phyloP scores from a whole-genome alignment of 1,140 invertebrate species.

The Trachelipus rathkii region DNA sequence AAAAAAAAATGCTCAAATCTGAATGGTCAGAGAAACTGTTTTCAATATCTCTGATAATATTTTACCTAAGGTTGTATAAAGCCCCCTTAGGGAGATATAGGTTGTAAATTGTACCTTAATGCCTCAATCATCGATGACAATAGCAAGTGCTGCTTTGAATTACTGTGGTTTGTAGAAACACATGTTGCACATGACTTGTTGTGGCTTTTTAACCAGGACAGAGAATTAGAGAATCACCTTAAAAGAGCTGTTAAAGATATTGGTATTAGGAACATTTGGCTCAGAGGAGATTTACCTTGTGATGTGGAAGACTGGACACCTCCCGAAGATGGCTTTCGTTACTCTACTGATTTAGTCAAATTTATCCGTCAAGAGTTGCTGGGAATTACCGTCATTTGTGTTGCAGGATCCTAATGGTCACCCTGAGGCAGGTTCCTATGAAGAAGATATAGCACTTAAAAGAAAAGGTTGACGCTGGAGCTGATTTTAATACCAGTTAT shows the following conservation, averaged over 20 bases:
- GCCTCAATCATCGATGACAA: constrained; percentile 60
- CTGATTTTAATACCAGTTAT: too few species aligned
- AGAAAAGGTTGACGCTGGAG: too few species aligned
- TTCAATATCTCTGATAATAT: too few species aligned
- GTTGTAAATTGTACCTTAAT: too few species aligned
- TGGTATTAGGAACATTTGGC: constrained; percentile 60
- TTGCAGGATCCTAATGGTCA: constrained; percentile 70
- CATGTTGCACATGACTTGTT: constrained; percentile 63
- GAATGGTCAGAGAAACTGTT: too few species aligned
- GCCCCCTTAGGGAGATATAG: too few species aligned
- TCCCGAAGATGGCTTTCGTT: constrained; percentile 56
- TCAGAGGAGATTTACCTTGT: constrained; percentile 53
- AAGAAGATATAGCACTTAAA: constrained; percentile 65
- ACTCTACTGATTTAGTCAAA: constrained; percentile 61
- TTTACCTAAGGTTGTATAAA: too few species aligned
- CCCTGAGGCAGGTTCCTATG: constrained; percentile 60
- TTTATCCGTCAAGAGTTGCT: constrained; percentile 61
- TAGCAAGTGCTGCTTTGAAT: constrained; percentile 58
- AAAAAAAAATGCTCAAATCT: too few species aligned
- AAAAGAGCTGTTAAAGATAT: constrained; percentile 56
- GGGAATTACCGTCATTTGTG: constrained; percentile 64
- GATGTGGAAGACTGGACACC: constrained; percentile 50
- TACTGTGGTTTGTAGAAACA: constrained; percentile 61
- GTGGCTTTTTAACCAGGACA: constrained; percentile 51
- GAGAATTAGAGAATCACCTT: constrained; percentile 54